Evolutionary conservation across 2,113 vertebrate species (phyloP), one percentile per base, ranked within the genome.

Genomic region (Zosterops borbonicus): DNA sequence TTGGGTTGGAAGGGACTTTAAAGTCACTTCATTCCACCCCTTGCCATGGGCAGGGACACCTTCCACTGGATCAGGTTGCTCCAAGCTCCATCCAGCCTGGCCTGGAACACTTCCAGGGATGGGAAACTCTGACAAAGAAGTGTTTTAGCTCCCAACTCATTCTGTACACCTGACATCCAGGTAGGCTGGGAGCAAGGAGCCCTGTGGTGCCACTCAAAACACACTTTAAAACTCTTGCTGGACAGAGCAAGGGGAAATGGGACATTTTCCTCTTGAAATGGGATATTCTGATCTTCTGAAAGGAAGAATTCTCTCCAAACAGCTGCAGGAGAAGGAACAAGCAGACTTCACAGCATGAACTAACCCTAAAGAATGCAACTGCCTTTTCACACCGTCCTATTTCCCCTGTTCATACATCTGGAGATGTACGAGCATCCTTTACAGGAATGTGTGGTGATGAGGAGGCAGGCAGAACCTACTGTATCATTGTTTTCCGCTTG

Each of bases 401-500:
- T 68, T 71, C 67, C 58, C 35, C 67, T 79, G 25, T 49, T 78
- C 53, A 28, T 2, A 5, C 18, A 25, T 9, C 49, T 65, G 39
- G 23, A 67, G 47, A 50, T 24, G 47, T 49, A 49, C 14, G 23
- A 49, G 17, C 33, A 37, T 46, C 59, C 68, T 83, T 55, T 65
- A 55, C 31, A 78, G 33, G 24, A 83, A 49, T 0, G 3, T 31
- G 55, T 15, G 41, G 39, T n/a, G 28, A 19, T 29, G 69, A 31
- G 55, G 47, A 84, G 62, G 67, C 81, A 77, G 52, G 14, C 46
- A 94, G 76, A 28, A 98, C 99, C 65, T 97, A 99, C 99, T 99
- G 99, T 95, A 99, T 97, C 84, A 99, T 75, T 6, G 98, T 99
- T 95, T 98, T 98, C 81, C 86, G 93, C 92, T 97, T 98, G 55